phyloP scores from a whole-genome alignment of 92 coral and sea anemone species.

The Diadumene lineata region DNA sequence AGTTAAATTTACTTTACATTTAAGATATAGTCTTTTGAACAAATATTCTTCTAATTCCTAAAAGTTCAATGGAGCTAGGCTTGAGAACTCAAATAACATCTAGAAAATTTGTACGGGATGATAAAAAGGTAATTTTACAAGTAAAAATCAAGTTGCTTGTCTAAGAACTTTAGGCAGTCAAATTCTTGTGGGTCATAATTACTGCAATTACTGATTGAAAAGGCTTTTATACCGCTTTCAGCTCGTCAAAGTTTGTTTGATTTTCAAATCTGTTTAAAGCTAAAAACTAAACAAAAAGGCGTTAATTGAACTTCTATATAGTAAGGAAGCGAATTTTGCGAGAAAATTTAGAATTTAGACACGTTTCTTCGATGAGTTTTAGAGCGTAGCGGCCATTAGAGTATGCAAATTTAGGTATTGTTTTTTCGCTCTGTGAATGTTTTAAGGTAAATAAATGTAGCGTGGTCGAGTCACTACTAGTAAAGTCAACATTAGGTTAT shows the following conservation, averaged over 20 bases:
- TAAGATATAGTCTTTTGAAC: slow-evolving; percentile 31
- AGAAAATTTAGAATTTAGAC: slow-evolving; percentile 1
- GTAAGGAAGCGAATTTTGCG: background rate
- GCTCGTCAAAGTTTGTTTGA: slow-evolving; percentile 4
- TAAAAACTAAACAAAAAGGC: background rate
- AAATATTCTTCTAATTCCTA: slow-evolving; percentile 32
- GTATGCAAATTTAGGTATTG: slow-evolving; percentile 81
- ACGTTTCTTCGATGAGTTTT: slow-evolving; percentile 23
- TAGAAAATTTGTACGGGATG: background rate
- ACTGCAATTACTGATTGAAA: slow-evolving; percentile 9
- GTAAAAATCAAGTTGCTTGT: background rate
- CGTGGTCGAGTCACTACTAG: slow-evolving; percentile 46
- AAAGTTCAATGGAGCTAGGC: slow-evolving; percentile 9
- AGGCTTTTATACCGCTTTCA: slow-evolving; percentile 10
- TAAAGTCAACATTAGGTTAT: slow-evolving; percentile 61
- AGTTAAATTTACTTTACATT: slow-evolving; percentile 38
- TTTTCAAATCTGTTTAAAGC: background rate
- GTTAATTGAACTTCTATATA: background rate
- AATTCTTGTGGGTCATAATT: slow-evolving; percentile 8
- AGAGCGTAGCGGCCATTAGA: slow-evolving; percentile 57
- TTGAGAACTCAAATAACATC: background rate
- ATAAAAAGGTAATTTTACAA: background rate
- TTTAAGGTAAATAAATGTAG: slow-evolving; percentile 56
- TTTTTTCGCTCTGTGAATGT: slow-evolving; percentile 66
- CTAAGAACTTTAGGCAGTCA: slow-evolving; percentile 1